Conservation (phyloP, 2,888 invertebrate species). For the Mesochorus sp. region DNA sequence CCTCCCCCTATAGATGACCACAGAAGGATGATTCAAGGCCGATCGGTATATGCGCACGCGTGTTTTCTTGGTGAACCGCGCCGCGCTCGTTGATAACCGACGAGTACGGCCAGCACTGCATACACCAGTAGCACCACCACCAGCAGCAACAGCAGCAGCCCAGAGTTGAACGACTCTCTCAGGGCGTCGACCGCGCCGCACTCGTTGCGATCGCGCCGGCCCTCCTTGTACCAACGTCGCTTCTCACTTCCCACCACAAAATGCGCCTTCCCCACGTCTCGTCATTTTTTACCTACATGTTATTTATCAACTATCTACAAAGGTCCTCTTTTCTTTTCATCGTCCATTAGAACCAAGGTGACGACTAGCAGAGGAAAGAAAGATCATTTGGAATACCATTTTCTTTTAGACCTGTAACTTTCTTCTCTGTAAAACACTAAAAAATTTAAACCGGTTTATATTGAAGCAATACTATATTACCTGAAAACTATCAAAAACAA, state of each 20-base stretch:
- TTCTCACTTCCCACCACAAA: slow-evolving; percentile 41
- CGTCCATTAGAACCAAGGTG: no score
- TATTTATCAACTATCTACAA: slow-evolving; percentile 1
- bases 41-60: slow-evolving; percentile 64
- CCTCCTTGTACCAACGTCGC: slow-evolving; percentile 62
- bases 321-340: background rate
- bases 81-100: slow-evolving; percentile 66
- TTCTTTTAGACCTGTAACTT: no score
- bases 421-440: no score
- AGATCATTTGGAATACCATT: no score
- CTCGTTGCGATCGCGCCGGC: slow-evolving; percentile 59
- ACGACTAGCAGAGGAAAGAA: no score
- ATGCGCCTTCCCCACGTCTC: slow-evolving; percentile 8
- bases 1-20: slow-evolving; percentile 72
- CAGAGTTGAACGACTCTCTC: slow-evolving; percentile 80
- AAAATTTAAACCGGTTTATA: no score
- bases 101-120: slow-evolving; percentile 39
- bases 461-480: no score
- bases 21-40: slow-evolving; percentile 77
- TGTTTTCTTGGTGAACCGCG: slow-evolving; percentile 39
- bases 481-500: no score
- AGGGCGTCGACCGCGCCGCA: slow-evolving; percentile 79
- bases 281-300: slow-evolving; percentile 14
- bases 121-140: slow-evolving; percentile 56
- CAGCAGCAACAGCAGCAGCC: slow-evolving; percentile 53